A percentile compares a stretch with the other conserved stretches of the same genome.
phyloP scores from a whole-genome alignment of 2,113 vertebrate genomes.

The Eonycteris spelaea region DNA sequence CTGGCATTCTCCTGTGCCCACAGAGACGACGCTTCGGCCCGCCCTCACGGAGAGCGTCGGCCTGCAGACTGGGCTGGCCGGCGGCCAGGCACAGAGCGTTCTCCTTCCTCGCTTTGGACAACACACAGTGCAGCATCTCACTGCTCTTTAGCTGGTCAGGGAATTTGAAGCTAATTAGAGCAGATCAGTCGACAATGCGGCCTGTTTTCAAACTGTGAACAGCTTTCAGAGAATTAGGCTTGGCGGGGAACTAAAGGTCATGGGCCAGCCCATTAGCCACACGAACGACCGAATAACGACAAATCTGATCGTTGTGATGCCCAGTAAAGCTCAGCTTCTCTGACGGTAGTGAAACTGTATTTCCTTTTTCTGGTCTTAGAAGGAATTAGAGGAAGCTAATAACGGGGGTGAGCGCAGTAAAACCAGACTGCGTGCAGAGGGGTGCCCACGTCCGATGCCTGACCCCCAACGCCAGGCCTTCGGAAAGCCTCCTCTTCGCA shows the following conservation, averaged over 20 bases:
- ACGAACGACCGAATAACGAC: neutral
- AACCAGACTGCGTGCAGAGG: neutral
- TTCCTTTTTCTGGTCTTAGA: neutral
- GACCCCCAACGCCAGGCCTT: fast-evolving
- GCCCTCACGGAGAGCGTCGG: too few relatives aligned
- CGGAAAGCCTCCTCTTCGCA: neutral
- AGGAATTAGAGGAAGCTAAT: neutral
- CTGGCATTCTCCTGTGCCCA: neutral
- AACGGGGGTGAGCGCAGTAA: fast-evolving
- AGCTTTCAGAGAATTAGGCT: neutral
- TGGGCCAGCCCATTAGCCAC: neutral
- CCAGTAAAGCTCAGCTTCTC: neutral
- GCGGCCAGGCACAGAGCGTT: neutral
- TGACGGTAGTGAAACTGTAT: neutral
- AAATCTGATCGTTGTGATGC: neutral
- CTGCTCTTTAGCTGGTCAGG: too few relatives aligned
- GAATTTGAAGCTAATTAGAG: neutral
- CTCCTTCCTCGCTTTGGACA: neutral
- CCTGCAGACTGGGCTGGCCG: neutral
- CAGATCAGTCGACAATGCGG: neutral
- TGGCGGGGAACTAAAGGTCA: neutral
- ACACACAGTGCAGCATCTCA: fast-evolving
- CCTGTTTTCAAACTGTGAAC: neutral
- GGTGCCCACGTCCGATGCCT: fast-evolving
- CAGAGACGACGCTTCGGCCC: fast-evolving